phyloP scores from a whole-genome alignment of 2,888 invertebrate species.

The Calameuta idolon region DNA sequence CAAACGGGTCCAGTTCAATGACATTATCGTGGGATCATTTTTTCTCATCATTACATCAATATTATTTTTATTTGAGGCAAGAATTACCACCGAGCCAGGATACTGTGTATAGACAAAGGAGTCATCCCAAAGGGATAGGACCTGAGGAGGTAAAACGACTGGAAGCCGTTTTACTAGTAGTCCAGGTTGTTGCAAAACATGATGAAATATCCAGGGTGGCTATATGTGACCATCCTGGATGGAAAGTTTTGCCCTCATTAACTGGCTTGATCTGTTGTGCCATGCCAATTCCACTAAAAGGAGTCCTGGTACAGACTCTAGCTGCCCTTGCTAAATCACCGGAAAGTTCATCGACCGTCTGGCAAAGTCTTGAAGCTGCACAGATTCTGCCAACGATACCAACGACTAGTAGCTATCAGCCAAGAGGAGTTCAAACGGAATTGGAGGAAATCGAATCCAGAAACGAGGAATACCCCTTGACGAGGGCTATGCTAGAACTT shows the following conservation, averaged over 20 bases:
- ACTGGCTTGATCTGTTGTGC: conserved; percentile 88
- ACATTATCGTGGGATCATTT: conserved; percentile 88
- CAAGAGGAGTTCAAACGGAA: conserved; percentile 82
- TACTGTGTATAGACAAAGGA: conserved; percentile 73
- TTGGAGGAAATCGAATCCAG: conserved; percentile 93
- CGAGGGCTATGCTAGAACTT: conserved; percentile 82
- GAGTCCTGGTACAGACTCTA: conserved; percentile 82
- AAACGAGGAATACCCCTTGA: conserved; percentile 90
- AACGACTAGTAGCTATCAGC: conserved; percentile 74
- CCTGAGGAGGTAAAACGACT: conserved; percentile 88
- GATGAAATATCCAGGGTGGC: conserved; percentile 85
- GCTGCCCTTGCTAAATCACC: conserved; percentile 83
- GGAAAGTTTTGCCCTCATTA: conserved; percentile 85
- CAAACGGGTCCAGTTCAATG: conserved; percentile 71
- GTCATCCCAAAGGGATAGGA: conserved; percentile 75
- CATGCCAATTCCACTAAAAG: conserved; percentile 87
- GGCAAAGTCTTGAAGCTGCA: conserved; percentile 87
- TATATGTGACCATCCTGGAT: conserved; percentile 88
- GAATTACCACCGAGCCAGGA: conserved; percentile 76
- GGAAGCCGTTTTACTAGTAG: conserved; percentile 82
- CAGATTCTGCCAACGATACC: conserved; percentile 81
- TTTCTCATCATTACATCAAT: conserved; percentile 81
- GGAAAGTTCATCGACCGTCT: conserved; percentile 83
- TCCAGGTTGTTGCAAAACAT: conserved; percentile 81
- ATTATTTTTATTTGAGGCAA: conserved; percentile 78